Percentiles rank a stretch among this genome's conserved stretches.
Evolutionary conservation across 2,888 invertebrate species (phyloP).

Genomic region (Vannuccia rotundouncinata): DNA sequence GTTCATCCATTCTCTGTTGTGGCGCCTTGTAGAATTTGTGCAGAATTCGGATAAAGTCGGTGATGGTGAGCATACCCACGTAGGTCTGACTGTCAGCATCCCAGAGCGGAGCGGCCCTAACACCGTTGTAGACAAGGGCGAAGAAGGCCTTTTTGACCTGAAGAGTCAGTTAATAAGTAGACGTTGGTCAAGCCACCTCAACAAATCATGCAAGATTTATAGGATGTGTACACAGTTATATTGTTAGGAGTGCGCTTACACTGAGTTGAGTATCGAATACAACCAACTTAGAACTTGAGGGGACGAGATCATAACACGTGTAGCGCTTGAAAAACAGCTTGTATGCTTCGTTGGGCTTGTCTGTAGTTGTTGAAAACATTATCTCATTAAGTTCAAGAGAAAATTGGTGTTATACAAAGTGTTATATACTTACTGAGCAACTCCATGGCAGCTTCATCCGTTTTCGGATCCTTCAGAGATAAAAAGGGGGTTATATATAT

Average conservation of each 20-base stretch:
- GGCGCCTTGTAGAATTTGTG: conserved; percentile 80
- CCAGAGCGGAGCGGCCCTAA: conserved; percentile 94
- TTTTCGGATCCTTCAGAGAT: conserved; percentile 11
- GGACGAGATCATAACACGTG: conserved; percentile 98
- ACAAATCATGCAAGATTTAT: neutral
- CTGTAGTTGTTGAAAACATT: neutral
- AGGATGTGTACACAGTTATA: neutral
- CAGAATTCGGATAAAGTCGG: conserved; percentile 95
- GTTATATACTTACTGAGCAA: neutral
- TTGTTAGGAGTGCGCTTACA: conserved; percentile 47
- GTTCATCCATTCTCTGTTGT: conserved; percentile 77
- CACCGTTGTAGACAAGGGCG: conserved; percentile 95
- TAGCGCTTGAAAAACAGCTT: conserved; percentile 87
- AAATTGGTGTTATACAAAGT: too few relatives aligned
- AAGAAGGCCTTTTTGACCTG: conserved; percentile 89
- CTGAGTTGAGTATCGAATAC: conserved; percentile 96
- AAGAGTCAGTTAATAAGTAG: neutral
- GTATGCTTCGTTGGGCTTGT: conserved; percentile 27
- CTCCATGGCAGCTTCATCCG: neutral
- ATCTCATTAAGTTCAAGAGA: too few relatives aligned
- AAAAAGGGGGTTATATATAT: neutral
- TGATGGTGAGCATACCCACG: conserved; percentile 94
- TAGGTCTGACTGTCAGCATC: conserved; percentile 82
- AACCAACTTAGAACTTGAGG: conserved; percentile 95
- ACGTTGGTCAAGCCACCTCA: neutral